Conservation (phyloP, 2,797 vertebrate species). For the Rhyacichthys aspro region DNA sequence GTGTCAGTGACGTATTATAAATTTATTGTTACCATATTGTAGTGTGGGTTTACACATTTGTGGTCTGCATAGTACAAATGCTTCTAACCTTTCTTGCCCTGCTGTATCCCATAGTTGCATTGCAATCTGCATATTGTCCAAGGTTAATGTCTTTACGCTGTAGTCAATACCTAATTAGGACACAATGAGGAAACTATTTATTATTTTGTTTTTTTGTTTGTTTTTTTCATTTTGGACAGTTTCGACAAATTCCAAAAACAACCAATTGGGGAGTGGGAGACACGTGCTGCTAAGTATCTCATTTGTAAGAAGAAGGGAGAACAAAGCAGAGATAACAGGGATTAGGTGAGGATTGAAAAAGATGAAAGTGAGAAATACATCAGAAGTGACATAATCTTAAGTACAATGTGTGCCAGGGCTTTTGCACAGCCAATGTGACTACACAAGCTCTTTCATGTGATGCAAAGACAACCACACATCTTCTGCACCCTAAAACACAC, state of each 20-base stretch:
- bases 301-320: background rate
- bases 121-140: slow-evolving; percentile 85
- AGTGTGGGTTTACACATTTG: no score
- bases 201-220: background rate
- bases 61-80: no score
- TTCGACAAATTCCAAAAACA: background rate
- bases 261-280: slow-evolving; percentile 34
- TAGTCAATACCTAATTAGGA: slow-evolving; percentile 88
- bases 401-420: slow-evolving; percentile 59
- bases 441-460: slow-evolving; percentile 77
- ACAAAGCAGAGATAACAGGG: slow-evolving; percentile 27
- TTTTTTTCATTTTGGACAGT: background rate
- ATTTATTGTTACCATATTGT: background rate
- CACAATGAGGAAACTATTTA: background rate
- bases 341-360: slow-evolving; percentile 27
- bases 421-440: slow-evolving; percentile 66
- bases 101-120: slow-evolving; percentile 97
- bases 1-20: background rate
- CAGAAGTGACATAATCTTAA: slow-evolving; percentile 70
- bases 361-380: slow-evolving; percentile 59
- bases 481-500: slow-evolving; percentile 24
- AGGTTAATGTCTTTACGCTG: slow-evolving; percentile 86
- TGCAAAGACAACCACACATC: slow-evolving; percentile 33
- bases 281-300: background rate
- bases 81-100: slow-evolving; percentile 89